Base-by-base conservation (phyloP, 2,113 vertebrate species). In the Nycticorax nycticorax region DNA sequence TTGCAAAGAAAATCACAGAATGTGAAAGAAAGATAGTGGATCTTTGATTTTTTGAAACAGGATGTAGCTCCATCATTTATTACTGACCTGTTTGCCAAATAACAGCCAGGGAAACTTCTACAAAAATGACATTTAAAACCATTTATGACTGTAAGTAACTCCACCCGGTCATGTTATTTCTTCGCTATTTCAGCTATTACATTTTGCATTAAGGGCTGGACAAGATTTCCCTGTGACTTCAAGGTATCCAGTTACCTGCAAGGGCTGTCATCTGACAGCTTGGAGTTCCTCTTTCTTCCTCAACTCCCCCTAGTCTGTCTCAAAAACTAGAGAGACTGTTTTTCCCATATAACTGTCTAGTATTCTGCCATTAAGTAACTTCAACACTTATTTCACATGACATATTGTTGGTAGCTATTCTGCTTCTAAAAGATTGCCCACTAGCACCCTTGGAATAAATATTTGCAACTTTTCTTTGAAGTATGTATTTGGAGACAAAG, bases 391-490 rank as follows among this genome's bases (percentile, higher is more conserved):
- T 43, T 92, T 87, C 53, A 41, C 32, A 43, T 66, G 86, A 93
- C 69, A 47, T 72, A 32, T 60, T 85, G 68, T 92, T 92, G 88
- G 93, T 95, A 92, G 79, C 67, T 93, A 57, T 56, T 95, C 52
- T 0, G 0, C 57, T 89, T 87, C 62, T 91, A 87, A 92, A 94
- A 77, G 66, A 87, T 89, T 93, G 91, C 77, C 84, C 53, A 16
- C 92, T 56, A 94, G 60, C 83, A 93, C 80, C 77, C 80, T 75
- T 68, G 83, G 85, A 94, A 92, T 91, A 90, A 97, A 92, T 89
- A 96, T 94, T 95, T 96, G 83, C 64, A 92, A 43, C 64, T 92
- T 92, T 93, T 92, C 94, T 94, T 93, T 96, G 92, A 94, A 94
- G 82, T 67, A 74, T 32, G 63, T 56, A 33, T 92, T 84, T 92